Conservation (phyloP, 2,888 invertebrate species). For the Drosophila mimetica region DNA sequence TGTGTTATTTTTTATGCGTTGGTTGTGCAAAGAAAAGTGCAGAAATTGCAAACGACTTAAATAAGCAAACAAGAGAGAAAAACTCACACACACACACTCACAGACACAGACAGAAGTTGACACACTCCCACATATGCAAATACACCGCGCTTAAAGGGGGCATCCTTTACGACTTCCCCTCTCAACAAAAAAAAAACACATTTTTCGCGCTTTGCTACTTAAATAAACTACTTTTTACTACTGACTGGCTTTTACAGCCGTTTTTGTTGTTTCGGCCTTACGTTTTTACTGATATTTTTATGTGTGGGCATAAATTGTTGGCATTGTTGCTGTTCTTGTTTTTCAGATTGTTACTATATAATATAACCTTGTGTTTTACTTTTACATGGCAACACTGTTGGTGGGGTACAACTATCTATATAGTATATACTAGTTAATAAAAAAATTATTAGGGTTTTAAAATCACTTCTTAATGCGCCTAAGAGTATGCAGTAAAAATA, state of each 20-base stretch:
- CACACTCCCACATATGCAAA: constrained; percentile 25
- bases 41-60: constrained; percentile 76
- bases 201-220: constrained; percentile 62
- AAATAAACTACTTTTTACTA: constrained; percentile 73
- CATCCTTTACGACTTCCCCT: constrained; percentile 37
- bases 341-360: background rate
- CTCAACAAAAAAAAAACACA: constrained; percentile 50
- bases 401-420: background rate
- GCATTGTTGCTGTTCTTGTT: constrained; percentile 47
- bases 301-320: constrained; percentile 61
- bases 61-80: constrained; percentile 64
- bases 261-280: constrained; percentile 40
- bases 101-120: constrained; percentile 3
- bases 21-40: constrained; percentile 72
- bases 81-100: constrained; percentile 22
- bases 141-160: constrained; percentile 4
- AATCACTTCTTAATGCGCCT: background rate
- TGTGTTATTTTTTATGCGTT: constrained; percentile 74
- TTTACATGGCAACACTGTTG: constrained; percentile 5
- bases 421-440: no score
- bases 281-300: constrained; percentile 53
- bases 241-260: constrained; percentile 48
- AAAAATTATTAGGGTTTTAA: background rate
- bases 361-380: constrained; percentile 7
- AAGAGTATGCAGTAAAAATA: background rate